Evolutionary conservation across 2,888 invertebrate species (phyloP).

Genomic region (Chelonus formosanus): DNA sequence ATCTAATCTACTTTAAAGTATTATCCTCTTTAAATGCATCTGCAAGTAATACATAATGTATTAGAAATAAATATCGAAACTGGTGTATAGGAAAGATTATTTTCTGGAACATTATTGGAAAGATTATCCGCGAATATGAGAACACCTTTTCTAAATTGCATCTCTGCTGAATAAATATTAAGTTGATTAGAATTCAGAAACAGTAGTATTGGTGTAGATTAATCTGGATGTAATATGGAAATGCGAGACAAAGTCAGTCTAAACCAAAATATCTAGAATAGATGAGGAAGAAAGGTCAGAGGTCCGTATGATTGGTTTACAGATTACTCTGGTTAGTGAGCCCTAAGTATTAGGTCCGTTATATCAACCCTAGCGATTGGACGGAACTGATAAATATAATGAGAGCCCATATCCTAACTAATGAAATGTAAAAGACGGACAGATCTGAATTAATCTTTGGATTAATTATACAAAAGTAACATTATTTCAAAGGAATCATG

Average conservation of each 20-base stretch:
- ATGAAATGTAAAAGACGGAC: conserved; percentile 37
- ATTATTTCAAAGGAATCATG: too few relatives aligned
- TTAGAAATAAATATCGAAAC: too few relatives aligned
- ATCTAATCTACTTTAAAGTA: too few relatives aligned
- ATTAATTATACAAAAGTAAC: background rate
- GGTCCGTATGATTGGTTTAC: conserved; percentile 60
- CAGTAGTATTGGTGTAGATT: conserved; percentile 46
- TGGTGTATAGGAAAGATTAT: too few relatives aligned
- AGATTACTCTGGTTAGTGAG: conserved; percentile 50
- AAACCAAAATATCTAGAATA: conserved; percentile 17
- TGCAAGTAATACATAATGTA: too few relatives aligned
- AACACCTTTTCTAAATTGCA: too few relatives aligned
- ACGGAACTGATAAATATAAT: conserved; percentile 40
- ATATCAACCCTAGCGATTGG: conserved; percentile 34
- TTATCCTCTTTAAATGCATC: too few relatives aligned
- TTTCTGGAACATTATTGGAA: too few relatives aligned
- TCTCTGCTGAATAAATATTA: too few relatives aligned
- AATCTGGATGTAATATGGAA: conserved; percentile 61
- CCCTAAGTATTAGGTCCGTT: conserved; percentile 29
- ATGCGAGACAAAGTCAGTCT: conserved; percentile 47
- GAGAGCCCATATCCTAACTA: conserved; percentile 32
- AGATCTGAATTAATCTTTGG: conserved; percentile 36
- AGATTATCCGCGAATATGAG: too few relatives aligned
- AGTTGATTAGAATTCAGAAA: too few relatives aligned
- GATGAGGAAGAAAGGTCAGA: conserved; percentile 33